Evolutionary conservation across 2,888 invertebrate genomes (phyloP).

Genomic region (Euclidia mi): DNA sequence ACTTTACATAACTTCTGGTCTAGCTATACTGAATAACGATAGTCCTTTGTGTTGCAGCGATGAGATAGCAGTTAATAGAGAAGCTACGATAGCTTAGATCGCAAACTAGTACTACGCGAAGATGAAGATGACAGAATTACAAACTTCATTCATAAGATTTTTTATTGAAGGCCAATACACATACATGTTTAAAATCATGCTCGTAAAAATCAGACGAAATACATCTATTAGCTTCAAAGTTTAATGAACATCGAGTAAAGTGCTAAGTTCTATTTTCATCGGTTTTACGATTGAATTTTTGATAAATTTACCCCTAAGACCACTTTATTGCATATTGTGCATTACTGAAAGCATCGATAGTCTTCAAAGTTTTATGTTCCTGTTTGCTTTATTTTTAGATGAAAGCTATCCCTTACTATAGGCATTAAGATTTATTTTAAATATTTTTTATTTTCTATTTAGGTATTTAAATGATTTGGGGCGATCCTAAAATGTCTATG

Average conservation of each 20-base stretch:
- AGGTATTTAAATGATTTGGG: background rate
- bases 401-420: conserved; percentile 32
- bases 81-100: too few species aligned
- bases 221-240: conserved; percentile 16
- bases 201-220: too few species aligned
- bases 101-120: too few species aligned
- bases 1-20: too few species aligned
- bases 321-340: conserved; percentile 38
- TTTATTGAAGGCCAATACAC: too few species aligned
- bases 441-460: background rate
- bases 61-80: too few species aligned
- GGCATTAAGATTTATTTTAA: background rate
- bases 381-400: conserved; percentile 52
- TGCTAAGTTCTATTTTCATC: conserved; percentile 39
- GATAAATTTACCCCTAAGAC: conserved; percentile 29
- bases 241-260: conserved; percentile 29
- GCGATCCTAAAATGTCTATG: too few species aligned
- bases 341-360: conserved; percentile 49
- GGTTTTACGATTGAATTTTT: conserved; percentile 39
- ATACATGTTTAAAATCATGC: too few species aligned
- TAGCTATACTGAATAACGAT: too few species aligned
- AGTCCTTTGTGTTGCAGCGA: too few species aligned
- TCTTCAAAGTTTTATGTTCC: conserved; percentile 48
- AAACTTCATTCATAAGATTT: too few species aligned
- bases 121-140: too few species aligned